Base-by-base conservation (phyloP, 2,113 vertebrate genomes). In the Aleadryas rufinucha region DNA sequence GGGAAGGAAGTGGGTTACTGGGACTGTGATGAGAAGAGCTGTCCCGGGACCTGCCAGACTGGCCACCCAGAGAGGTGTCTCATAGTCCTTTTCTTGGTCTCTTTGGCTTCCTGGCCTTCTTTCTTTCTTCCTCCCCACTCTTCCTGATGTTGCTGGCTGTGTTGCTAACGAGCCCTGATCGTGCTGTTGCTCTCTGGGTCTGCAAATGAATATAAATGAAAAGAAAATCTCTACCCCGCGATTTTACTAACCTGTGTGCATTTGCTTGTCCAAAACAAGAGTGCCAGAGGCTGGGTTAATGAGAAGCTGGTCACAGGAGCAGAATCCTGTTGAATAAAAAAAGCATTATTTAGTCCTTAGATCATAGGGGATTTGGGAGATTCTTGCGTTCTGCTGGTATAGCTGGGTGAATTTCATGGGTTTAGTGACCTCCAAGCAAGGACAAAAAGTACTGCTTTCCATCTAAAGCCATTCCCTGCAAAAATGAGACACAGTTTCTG, bases 351-450 rank as follows among this genome's bases (percentile, higher is more conserved):
- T 82, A 52, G 20, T 35, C 20, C 53, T 65, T 77, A 60, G 45
- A 75, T 83, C 17, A 22, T 1, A 57, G 57, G 59, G 87, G 50
- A 82, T 90, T 63, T 79, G 35, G 23, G 72, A 86, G 15, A 61
- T 89, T 76, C 50, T 83, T 80, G 57, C 5, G 4, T 83, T 93
- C 41, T 69, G 37, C 41, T 87, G 41, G 47, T 60, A 78, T 19
- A 81, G 61, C 61, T 88, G 87, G 63, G 71, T 90, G 81, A 72
- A 94, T 94, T 70, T 89, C 45, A 84, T 89, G 74, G 66, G 50
- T 94, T 94, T 92, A 66, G 77, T 84, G 64, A 95, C 87, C 91
- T 92, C 83, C 65, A 64, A 52, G 90, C 42, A 84, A 91, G 92
- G 89, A 87, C 80, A 89, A 86, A 82, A 82, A 80, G 30, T 59